Percentiles rank a stretch among this genome's conserved stretches.
phyloP scores from a whole-genome alignment of 2,888 invertebrate genomes.

The Oligia latruncula region DNA sequence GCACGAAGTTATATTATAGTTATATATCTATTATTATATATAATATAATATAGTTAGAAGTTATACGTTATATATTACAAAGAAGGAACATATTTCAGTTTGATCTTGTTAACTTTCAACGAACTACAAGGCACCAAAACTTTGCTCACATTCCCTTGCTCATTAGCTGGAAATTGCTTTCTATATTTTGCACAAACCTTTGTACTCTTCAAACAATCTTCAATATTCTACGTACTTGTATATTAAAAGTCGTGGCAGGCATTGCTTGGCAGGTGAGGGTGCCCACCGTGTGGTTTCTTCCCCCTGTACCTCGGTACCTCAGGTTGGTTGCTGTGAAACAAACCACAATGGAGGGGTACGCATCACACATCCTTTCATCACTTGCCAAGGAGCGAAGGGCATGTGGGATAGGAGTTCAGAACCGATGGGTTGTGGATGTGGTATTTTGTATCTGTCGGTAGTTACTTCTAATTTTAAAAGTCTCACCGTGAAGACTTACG shows the following conservation, averaged over 20 bases:
- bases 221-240: slow-evolving; percentile 54
- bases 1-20: too few relatives aligned
- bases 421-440: slow-evolving; percentile 70
- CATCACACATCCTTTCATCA: slow-evolving; percentile 88
- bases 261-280: slow-evolving; percentile 74
- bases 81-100: not conserved
- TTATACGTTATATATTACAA: too few relatives aligned
- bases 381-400: slow-evolving; percentile 84
- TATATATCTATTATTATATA: too few relatives aligned
- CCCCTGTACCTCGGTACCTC: slow-evolving; percentile 41
- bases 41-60: too few relatives aligned
- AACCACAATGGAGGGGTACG: slow-evolving; percentile 82
- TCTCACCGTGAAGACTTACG: not conserved
- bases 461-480: not conserved
- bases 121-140: not conserved
- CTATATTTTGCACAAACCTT: slow-evolving; percentile 8
- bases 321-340: slow-evolving; percentile 71
- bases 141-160: not conserved
- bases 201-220: slow-evolving; percentile 41
- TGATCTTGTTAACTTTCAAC: not conserved
- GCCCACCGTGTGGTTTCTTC: slow-evolving; percentile 69
- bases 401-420: slow-evolving; percentile 68
- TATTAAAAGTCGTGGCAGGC: slow-evolving; percentile 60
- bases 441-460: slow-evolving; percentile 35
- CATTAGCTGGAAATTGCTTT: slow-evolving; percentile 37